These are phyloP conservation scores for Stercorarius parasiticus DNA, from an alignment of 2,113 vertebrate genomes.

Conservation along the genomic window DNA sequence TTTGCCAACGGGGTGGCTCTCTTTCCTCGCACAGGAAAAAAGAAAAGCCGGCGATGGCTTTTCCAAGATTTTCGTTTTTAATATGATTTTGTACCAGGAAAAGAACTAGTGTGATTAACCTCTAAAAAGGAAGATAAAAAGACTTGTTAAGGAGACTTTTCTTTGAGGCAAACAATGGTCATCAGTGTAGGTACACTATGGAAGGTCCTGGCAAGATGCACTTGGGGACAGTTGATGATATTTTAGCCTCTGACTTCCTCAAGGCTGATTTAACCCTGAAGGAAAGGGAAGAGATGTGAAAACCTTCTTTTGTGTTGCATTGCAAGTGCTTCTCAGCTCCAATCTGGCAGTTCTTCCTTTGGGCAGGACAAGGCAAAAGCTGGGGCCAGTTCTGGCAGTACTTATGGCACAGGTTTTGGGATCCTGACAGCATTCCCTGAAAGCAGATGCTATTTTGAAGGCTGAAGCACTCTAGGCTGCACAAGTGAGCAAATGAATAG, in stretches of 20 bases:
- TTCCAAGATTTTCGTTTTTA: background rate
- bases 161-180: background rate
- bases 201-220: background rate
- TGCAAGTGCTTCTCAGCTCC: background rate
- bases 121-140: background rate
- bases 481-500: background rate
- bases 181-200: background rate
- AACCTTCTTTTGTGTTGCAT: background rate
- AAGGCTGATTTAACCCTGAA: background rate
- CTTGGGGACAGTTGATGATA: background rate
- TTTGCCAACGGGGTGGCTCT: background rate
- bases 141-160: background rate
- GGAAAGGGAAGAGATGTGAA: background rate
- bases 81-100: background rate
- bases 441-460: background rate
- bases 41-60: background rate
- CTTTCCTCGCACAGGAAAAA: background rate
- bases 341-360: background rate
- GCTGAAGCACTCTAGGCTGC: background rate
- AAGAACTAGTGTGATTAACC: background rate
- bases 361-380: background rate
- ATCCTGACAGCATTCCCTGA: background rate
- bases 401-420: background rate
- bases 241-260: background rate
- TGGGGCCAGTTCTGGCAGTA: background rate